phyloP scores from a whole-genome alignment of 2,888 invertebrate species.

The Scaptomyza tumidula region DNA sequence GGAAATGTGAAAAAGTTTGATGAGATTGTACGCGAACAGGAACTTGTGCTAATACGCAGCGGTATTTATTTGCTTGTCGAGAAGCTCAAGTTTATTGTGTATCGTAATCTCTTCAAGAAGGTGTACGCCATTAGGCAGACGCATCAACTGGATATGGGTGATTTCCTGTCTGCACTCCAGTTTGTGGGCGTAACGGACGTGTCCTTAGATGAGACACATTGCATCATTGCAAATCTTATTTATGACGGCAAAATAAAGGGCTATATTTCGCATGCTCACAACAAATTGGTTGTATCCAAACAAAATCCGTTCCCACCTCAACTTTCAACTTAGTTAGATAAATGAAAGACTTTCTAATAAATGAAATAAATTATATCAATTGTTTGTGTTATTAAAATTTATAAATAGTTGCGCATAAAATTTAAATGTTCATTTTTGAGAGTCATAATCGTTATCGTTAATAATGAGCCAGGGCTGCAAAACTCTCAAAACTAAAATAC shows the following conservation, averaged over 20 bases:
- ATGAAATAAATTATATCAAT: neutral
- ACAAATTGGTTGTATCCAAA: conserved; percentile 98
- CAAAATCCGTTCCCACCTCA: conserved; percentile 96
- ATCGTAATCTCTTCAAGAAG: conserved; percentile 97
- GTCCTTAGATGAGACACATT: conserved; percentile 97
- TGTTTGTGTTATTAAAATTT: neutral
- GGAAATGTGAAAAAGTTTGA: conserved; percentile 95
- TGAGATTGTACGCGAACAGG: conserved; percentile 92
- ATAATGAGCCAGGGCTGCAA: conserved; percentile 32
- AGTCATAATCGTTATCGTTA: neutral
- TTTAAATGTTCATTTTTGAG: neutral
- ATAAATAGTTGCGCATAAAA: no score
- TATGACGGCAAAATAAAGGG: conserved; percentile 99
- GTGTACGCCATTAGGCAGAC: conserved; percentile 90
- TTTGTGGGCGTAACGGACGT: conserved; percentile 93
- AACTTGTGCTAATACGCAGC: conserved; percentile 96
- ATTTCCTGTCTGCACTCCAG: conserved; percentile 92
- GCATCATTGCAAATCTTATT: conserved; percentile 98
- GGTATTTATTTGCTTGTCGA: conserved; percentile 99
- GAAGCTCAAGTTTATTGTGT: conserved; percentile 97
- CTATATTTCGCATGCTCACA: conserved; percentile 98
- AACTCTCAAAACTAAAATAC: neutral
- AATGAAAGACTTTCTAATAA: conserved; percentile 15
- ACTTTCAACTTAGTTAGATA: conserved; percentile 86
- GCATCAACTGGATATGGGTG: conserved; percentile 95